Evolutionary conservation across 1,140 invertebrate genomes (phyloP).

Genomic region (Drosophila azteca): DNA sequence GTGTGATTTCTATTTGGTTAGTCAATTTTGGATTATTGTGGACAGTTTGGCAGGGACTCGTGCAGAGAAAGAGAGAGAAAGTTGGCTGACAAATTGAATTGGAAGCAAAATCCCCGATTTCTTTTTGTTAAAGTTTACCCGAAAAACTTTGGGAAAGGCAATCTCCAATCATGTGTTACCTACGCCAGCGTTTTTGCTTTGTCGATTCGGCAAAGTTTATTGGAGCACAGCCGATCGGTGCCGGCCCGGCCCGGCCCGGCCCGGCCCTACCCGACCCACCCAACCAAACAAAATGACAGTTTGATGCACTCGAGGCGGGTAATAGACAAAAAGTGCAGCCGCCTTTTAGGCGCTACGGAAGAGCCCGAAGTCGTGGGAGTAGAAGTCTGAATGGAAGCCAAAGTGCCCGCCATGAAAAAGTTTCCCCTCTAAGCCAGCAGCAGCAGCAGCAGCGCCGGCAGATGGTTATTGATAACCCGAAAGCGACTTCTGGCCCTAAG

Average conservation of each 20-base stretch:
- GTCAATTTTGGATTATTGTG: conserved; percentile 38
- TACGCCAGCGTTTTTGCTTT: conserved; percentile 25
- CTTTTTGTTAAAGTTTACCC: conserved; percentile 26
- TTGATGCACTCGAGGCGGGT: conserved; percentile 53
- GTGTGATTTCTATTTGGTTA: conserved; percentile 48
- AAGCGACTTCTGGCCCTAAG: conserved; percentile 28
- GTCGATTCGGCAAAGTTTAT: conserved; percentile 56
- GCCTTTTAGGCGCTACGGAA: conserved; percentile 47
- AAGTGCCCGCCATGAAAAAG: conserved; percentile 45
- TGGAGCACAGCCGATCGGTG: conserved; percentile 38
- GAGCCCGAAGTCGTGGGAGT: too few species aligned
- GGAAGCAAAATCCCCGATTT: conserved; percentile 32
- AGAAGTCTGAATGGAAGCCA: conserved; percentile 5
- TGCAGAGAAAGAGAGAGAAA: conserved; percentile 4
- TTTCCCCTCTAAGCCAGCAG: conserved; percentile 20
- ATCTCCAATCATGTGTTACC: conserved; percentile 54
- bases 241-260: too few species aligned
- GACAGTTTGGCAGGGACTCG: conserved; percentile 20
- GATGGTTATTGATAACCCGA: conserved; percentile 59
- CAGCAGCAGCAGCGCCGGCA: conserved; percentile 4
- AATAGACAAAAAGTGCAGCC: conserved; percentile 45
- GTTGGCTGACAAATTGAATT: conserved; percentile 50
- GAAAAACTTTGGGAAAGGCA: conserved; percentile 15
- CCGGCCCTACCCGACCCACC: conserved; percentile 9
- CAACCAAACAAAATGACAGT: conserved; percentile 47